Conservation (phyloP, 2,888 invertebrate genomes). For the Ligdia adustata region DNA sequence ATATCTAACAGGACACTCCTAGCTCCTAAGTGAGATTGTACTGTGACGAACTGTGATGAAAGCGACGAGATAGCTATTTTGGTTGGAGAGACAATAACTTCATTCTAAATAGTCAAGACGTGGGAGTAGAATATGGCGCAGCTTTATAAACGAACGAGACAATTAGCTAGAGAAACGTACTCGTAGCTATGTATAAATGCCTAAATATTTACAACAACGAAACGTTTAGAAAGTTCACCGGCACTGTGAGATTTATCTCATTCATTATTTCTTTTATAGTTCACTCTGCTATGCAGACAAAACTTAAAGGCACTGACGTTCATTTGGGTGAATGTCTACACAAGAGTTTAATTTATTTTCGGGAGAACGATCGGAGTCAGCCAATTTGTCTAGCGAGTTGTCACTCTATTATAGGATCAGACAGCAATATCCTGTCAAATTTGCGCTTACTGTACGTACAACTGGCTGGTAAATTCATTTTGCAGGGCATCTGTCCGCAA, state of each 20-base stretch:
- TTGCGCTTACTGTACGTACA: slow-evolving; percentile 44
- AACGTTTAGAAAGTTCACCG: slow-evolving; percentile 50
- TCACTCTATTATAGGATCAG: slow-evolving; percentile 39
- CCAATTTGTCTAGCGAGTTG: too few species aligned
- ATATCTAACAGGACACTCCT: slow-evolving; percentile 31
- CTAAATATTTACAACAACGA: slow-evolving; percentile 37
- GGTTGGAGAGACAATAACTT: slow-evolving; percentile 39
- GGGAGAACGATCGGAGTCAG: too few species aligned
- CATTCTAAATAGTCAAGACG: slow-evolving; percentile 39
- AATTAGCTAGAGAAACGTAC: slow-evolving; percentile 37
- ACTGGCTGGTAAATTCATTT: slow-evolving; percentile 51
- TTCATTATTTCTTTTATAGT: slow-evolving; percentile 21
- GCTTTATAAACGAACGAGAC: slow-evolving; percentile 40
- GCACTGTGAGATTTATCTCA: slow-evolving; percentile 20
- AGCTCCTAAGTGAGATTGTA: slow-evolving; percentile 19
- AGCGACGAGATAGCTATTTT: slow-evolving; percentile 40
- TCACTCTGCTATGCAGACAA: too few species aligned
- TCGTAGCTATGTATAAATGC: too few species aligned
- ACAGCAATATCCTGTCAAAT: slow-evolving; percentile 53
- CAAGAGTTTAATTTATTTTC: too few species aligned
- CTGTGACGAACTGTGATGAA: slow-evolving; percentile 37
- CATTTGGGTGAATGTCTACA: too few species aligned
- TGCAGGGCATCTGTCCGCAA: slow-evolving; percentile 33
- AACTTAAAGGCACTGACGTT: too few species aligned
- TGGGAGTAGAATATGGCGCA: slow-evolving; percentile 44